Conservation (phyloP, 2,113 vertebrate species). For the Carettochelys insculpta region DNA sequence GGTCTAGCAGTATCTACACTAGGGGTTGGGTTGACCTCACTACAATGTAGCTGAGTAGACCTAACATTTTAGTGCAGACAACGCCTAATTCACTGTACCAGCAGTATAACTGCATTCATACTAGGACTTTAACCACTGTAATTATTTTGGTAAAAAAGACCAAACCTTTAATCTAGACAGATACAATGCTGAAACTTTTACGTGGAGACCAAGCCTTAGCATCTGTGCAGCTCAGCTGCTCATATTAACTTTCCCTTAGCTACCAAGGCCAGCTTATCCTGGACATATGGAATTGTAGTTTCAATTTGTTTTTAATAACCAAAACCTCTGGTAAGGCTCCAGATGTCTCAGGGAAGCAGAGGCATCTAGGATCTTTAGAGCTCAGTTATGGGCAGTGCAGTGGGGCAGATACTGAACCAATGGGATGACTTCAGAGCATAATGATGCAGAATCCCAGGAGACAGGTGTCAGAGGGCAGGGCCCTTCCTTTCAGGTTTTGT, state of each 20-base stretch:
- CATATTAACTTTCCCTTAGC: accelerated
- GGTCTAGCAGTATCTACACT: too few species aligned
- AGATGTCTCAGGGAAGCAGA: background rate
- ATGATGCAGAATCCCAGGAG: background rate
- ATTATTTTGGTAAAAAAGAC: background rate
- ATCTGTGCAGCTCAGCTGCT: background rate
- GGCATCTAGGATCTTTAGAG: background rate
- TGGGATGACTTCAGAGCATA: background rate
- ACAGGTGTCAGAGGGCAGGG: background rate
- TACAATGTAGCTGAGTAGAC: background rate
- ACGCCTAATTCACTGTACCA: background rate
- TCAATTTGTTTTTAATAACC: background rate
- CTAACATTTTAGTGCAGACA: background rate
- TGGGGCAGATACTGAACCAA: background rate
- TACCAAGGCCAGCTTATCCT: background rate
- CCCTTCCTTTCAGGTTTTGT: background rate
- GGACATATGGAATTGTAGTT: background rate
- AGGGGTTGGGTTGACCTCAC: too few species aligned
- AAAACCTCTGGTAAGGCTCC: background rate
- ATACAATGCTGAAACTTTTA: background rate
- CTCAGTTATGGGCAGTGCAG: background rate
- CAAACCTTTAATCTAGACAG: background rate
- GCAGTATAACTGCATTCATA: background rate
- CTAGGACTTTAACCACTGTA: background rate
- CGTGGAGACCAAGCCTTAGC: accelerated